Percentiles rank a stretch among this genome's conserved stretches.
phyloP scores from a whole-genome alignment of 2,888 invertebrate genomes.

The Tetragonula carbonaria region DNA sequence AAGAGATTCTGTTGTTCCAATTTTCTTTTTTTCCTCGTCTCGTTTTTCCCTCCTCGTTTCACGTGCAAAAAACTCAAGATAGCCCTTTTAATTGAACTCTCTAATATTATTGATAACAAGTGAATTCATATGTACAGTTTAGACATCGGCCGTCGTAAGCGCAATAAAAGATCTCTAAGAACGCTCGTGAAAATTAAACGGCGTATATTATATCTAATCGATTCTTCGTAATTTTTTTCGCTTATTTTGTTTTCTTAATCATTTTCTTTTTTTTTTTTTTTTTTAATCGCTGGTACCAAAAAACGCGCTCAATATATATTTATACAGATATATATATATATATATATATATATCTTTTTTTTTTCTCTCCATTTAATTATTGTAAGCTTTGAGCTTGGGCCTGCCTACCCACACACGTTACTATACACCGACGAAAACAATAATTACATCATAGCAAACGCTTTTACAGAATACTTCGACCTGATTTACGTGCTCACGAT shows the following conservation, averaged over 20 bases:
- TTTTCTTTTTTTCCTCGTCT: background rate
- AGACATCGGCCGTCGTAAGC: slow-evolving; percentile 72
- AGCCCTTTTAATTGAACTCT: slow-evolving; percentile 76
- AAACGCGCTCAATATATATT: slow-evolving; percentile 44
- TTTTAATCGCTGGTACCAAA: slow-evolving; percentile 54
- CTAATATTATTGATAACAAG: slow-evolving; percentile 74
- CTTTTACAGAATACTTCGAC: slow-evolving; percentile 28
- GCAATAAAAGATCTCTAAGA: slow-evolving; percentile 73
- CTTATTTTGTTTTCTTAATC: background rate
- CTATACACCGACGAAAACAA: slow-evolving; percentile 50
- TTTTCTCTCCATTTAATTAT: slow-evolving; percentile 70
- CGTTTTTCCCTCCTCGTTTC: background rate
- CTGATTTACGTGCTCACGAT: slow-evolving; percentile 52
- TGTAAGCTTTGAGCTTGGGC: slow-evolving; percentile 81
- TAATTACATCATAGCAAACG: slow-evolving; percentile 34
- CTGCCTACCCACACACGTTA: slow-evolving; percentile 52
- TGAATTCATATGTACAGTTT: slow-evolving; percentile 72
- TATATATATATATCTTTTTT: slow-evolving; percentile 2
- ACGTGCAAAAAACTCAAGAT: slow-evolving; percentile 9
- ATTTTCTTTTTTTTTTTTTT: slow-evolving; percentile 32
- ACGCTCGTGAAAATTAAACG: slow-evolving; percentile 71
- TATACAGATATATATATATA: background rate
- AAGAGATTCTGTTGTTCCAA: slow-evolving; percentile 15
- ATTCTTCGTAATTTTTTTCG: slow-evolving; percentile 6
- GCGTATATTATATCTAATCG: slow-evolving; percentile 61